Base-by-base conservation (phyloP, 1,140 invertebrate species). In the Oedothorax gibbosus region DNA sequence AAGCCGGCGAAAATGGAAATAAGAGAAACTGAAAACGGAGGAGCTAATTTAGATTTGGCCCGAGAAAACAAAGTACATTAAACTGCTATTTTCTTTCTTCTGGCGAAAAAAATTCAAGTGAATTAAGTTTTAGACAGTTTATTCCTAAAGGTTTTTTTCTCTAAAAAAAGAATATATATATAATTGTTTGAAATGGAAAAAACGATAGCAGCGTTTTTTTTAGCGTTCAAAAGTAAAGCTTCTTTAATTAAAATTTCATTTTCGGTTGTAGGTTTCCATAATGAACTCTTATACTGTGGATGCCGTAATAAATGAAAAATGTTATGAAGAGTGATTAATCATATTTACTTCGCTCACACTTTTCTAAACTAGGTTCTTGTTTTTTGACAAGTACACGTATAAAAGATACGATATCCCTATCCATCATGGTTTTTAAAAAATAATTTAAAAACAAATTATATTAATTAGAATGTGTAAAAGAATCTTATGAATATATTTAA, bases 111-210 rank as follows among this genome's bases (percentile, higher is more conserved):
- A 71, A 71, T 51, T 71, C 68, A 35, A 35, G 35, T 35, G 68
- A 71, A 71, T 71, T 71, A 71, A 71, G 68, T 71, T 71, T 71
- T 71, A 49, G n/a, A 51, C 49, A 71, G 68, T 71, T 71, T 71
- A 71, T 71, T 71, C 53, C 68, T 51, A n/a, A 71, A 71, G 15
- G 18, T 71, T 71, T 35, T 35, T 35, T 35, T 35, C 35, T 35
- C 35, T 35, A 14, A 6, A 71, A 71, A 51, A 69, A 71, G 18
- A 69, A 51, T 12, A 35, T 35, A 35, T 35, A 35, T 35, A 35
- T 35, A 35, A 35, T 35, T 35, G 35, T 35, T 35, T 35, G 35
- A 35, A 35, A 35, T 35, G 35, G 35, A 35, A 35, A 35, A 35
- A 35, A 35, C 35, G 35, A 35, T 1, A 35, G 35, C 35, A 2